phyloP scores from a whole-genome alignment of 2,888 invertebrate species.

The Drosophila cognata region DNA sequence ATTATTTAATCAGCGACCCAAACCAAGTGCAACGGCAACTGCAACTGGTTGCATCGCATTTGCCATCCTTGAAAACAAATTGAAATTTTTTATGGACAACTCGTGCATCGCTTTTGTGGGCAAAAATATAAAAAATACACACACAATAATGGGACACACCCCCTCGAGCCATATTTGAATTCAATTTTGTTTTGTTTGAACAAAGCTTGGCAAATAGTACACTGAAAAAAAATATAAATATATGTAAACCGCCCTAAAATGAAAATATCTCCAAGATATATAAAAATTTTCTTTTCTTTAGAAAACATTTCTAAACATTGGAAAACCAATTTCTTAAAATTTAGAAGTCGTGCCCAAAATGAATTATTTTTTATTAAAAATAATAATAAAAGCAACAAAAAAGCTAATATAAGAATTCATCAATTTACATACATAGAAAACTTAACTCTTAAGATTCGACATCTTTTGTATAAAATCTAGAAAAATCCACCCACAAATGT shows the following conservation, averaged over 20 bases:
- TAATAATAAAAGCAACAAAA: neutral
- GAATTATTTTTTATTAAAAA: neutral
- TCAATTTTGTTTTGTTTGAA: conserved; percentile 25
- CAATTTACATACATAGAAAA: neutral
- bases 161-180: conserved; percentile 48
- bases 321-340: neutral
- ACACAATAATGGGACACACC: conserved; percentile 60
- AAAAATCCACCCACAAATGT: neutral
- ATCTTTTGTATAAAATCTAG: neutral
- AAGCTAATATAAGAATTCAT: neutral
- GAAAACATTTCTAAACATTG: neutral
- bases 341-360: neutral
- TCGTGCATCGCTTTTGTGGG: conserved; percentile 49
- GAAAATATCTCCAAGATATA: neutral
- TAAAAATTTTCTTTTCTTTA: neutral
- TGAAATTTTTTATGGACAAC: conserved; percentile 63
- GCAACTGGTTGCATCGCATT: conserved; percentile 48
- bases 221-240: neutral
- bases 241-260: neutral
- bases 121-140: neutral
- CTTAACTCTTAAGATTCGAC: rapidly evolving
- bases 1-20: conserved; percentile 33
- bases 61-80: conserved; percentile 69
- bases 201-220: neutral
- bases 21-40: conserved; percentile 32